phyloP scores from a whole-genome alignment of 2,888 invertebrate species.

The Neria commutata region DNA sequence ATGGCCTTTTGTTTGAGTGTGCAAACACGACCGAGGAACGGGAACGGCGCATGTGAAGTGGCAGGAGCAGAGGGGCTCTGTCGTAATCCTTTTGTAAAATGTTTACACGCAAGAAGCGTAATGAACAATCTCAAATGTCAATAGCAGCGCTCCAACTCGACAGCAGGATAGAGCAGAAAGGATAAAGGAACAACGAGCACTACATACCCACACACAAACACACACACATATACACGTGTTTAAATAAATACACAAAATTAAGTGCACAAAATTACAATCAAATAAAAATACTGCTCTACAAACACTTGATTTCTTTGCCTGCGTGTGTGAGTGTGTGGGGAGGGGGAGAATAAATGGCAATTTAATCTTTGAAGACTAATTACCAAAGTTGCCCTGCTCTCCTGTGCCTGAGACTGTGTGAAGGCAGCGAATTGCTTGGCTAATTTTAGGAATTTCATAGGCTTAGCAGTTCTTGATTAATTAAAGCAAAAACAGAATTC shows the following conservation, averaged over 20 bases:
- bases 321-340: too few species aligned
- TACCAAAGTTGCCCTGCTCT: slow-evolving; percentile 32
- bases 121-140: slow-evolving; percentile 52
- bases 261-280: too few species aligned
- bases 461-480: slow-evolving; percentile 47
- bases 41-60: too few species aligned
- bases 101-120: slow-evolving; percentile 37
- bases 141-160: slow-evolving; percentile 40
- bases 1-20: slow-evolving; percentile 18
- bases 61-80: neutral
- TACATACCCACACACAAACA: slow-evolving; percentile 2
- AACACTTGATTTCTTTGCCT: too few species aligned
- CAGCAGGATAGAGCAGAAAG: slow-evolving; percentile 29
- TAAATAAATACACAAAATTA: slow-evolving; percentile 33
- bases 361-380: slow-evolving; percentile 54
- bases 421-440: neutral
- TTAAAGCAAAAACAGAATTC: slow-evolving; percentile 43
- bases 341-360: slow-evolving; percentile 35
- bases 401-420: too few species aligned
- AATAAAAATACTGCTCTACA: too few species aligned
- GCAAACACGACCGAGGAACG: neutral
- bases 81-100: slow-evolving; percentile 50
- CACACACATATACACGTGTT: neutral
- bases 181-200: slow-evolving; percentile 42
- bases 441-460: slow-evolving; percentile 12